Base-by-base conservation (phyloP, 1,140 invertebrate species). In the Alviniconcha marisindica region DNA sequence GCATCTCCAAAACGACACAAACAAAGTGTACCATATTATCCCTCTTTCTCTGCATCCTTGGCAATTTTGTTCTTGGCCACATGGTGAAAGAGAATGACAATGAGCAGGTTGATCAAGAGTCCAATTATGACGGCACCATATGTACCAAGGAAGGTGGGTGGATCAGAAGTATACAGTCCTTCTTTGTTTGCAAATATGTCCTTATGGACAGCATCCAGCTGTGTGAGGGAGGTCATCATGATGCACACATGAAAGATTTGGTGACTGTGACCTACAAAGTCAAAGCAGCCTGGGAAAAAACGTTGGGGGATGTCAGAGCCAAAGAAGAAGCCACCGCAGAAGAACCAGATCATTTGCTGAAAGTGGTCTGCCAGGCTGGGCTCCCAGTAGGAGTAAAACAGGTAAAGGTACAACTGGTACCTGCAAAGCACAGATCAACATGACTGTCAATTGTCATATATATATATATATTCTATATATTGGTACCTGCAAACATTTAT, bases 161-260 rank as follows among this genome's bases (percentile, higher is more conserved):
- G 69, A 33, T 84, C 48, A 31, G 54, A 84, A 44, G 84, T 54
- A 51, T 85, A 84, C 28, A 84, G 63, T 73, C 77, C 42, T 36
- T 84, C 66, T 44, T 60, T 76, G 14, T 77, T 56, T 7, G 54
- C 77, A 54, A 73, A 69, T 21, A 87, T 82, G 60, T 92, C 91
- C 18, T 87, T 54, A 60, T 89, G 88, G 28, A 92, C 85, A 18
- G 86, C 90, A 86, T 92, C 90, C n/a, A 92, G 82, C 76, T 92
- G 90, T 56, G 90, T 90, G 60, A 87, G 83, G 2, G 91, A 76
- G 36, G 69, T 90, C 84, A 92, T 88, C 66, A 92, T 86, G 36
- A 93, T 92, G 83, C 89, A 92, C 36, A 92, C 82, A 83, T 93
- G 92, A 82, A 93, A 93, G 48, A 93, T 84, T 84, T 93, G 92